Conservation (phyloP, 2,797 vertebrate genomes). For the Platyrinchus mystaceus region DNA sequence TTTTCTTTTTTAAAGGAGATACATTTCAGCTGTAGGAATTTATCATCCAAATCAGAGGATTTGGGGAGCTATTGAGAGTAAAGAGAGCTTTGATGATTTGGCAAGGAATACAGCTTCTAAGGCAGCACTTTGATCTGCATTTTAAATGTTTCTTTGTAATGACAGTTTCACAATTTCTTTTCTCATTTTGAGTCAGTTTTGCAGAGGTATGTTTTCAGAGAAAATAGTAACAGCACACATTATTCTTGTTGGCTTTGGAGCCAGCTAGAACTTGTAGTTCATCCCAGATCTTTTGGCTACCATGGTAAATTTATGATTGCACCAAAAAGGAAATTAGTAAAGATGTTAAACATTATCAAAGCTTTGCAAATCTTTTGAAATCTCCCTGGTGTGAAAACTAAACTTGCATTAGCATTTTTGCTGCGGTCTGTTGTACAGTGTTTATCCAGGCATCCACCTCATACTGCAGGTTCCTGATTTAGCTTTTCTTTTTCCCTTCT, state of each 20-base stretch:
- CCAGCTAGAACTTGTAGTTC: constrained; percentile 62
- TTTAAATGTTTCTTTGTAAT: constrained; percentile 61
- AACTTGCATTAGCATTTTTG: constrained; percentile 20
- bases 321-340: constrained; percentile 52
- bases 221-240: constrained; percentile 50
- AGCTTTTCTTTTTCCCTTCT: neutral
- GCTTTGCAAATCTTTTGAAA: constrained; percentile 53
- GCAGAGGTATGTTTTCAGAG: constrained; percentile 62
- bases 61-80: constrained; percentile 45
- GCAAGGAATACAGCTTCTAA: constrained; percentile 17
- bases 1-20: neutral
- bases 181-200: constrained; percentile 57
- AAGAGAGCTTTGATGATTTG: constrained; percentile 52
- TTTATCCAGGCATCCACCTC: neutral
- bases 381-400: constrained; percentile 25
- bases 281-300: constrained; percentile 57
- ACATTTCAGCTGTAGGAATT: constrained; percentile 1
- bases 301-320: constrained; percentile 34
- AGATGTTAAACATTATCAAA: constrained; percentile 62
- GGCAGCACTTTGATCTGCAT: constrained; percentile 47
- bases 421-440: neutral
- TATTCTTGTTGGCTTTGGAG: neutral
- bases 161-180: constrained; percentile 51
- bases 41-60: constrained; percentile 25
- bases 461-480: neutral